Percentiles rank a stretch among this genome's conserved stretches.
Evolutionary conservation across 2,797 vertebrate genomes (phyloP).

Genomic region (Xerus rutilus): DNA sequence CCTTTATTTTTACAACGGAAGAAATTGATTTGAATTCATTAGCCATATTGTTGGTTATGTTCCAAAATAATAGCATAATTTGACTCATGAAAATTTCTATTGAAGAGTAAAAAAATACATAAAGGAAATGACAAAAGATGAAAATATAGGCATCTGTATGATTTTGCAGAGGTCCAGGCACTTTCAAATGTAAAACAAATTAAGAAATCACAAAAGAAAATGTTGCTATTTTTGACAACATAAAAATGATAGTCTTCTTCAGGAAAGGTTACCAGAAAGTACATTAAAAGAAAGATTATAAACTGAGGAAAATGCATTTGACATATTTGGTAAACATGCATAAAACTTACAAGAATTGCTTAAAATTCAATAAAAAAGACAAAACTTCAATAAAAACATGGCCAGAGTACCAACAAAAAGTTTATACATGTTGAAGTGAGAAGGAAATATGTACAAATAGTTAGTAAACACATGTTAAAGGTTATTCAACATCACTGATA

Average conservation of each 20-base stretch:
- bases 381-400: slow-evolving; percentile 21
- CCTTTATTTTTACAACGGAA: slow-evolving; percentile 49
- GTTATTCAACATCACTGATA: neutral
- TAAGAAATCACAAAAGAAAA: slow-evolving; percentile 36
- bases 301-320: slow-evolving; percentile 22
- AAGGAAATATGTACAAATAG: neutral
- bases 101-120: neutral
- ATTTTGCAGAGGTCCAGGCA: neutral
- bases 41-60: neutral
- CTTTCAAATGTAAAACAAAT: neutral
- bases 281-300: slow-evolving; percentile 14
- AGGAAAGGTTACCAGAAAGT: slow-evolving; percentile 4
- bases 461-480: slow-evolving; percentile 36
- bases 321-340: slow-evolving; percentile 14
- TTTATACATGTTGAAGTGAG: neutral
- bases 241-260: neutral
- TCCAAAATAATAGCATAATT: slow-evolving; percentile 37
- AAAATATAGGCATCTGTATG: neutral
- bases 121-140: slow-evolving; percentile 27
- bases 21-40: neutral
- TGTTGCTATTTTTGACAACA: neutral
- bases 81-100: neutral
- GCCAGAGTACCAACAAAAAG: neutral
- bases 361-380: neutral
- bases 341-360: slow-evolving; percentile 8